Evolutionary conservation across 2,113 vertebrate genomes (phyloP), one percentile per base, ranked within the genome.

Genomic region (Microtus montanus): DNA sequence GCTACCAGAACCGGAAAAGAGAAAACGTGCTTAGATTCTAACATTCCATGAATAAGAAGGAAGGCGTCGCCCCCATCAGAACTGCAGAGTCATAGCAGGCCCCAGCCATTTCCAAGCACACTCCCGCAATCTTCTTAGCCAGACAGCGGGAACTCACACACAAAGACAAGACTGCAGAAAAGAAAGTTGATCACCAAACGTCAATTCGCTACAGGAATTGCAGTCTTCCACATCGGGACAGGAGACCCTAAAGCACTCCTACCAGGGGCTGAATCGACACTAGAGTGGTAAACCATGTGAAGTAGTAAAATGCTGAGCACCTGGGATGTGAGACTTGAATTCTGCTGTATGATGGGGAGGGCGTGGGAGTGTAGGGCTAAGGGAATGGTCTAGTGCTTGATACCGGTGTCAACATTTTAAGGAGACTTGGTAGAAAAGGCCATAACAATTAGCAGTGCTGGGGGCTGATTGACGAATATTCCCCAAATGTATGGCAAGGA

Each of bases 11-110:
- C 83, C 71, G 79, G 91, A 92, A 89, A 93, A 84, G 63, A 95
- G 92, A 93, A 96, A 94, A 71, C 73, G 79, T 93, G 96, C 94
- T 58, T 58, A 20, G 58, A 85, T 84, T 28, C 92, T 75, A 96
- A 94, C 94, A 95, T 91, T 89, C 79, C 96, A 26, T 92, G 94
- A 88, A 90, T 90, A 77, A 93, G 96, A 90, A 94, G 96, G 96
- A 97, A 98, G 98, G 98, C 97, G 95, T 98, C 97, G 98, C 98
- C 98, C 96, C 94, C 92, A 96, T 89, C 94, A 98, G 98, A 99
- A 99, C 79, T 99, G 99, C 99, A 99, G 95, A 98, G 98, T 99
- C 99, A 99, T 98, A 97, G 96, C 98, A 98, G 97, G 97, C 97
- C 98, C 96, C 96, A 93, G 95, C 96, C 96, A 96, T 97, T 96